A percentile compares a stretch with the other conserved stretches of the same genome.
phyloP scores from a whole-genome alignment of 2,113 vertebrate genomes.

The Plestiodon gilberti region DNA sequence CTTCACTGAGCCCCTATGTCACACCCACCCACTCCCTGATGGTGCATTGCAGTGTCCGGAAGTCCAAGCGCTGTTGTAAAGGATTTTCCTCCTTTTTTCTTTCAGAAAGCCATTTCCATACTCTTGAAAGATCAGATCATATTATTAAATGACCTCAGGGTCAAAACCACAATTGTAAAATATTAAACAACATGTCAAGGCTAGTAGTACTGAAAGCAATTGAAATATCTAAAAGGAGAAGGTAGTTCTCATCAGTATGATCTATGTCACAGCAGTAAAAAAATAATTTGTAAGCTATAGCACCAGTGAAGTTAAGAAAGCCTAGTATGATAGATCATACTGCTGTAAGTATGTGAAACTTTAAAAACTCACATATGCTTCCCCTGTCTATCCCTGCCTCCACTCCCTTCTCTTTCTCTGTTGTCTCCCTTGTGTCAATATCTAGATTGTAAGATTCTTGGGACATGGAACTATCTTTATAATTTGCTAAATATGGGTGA shows the following conservation, averaged over 20 bases:
- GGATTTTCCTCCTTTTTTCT: constrained; percentile 23
- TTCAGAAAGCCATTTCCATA: constrained; percentile 39
- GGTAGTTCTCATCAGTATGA: background rate
- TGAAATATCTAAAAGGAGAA: constrained; percentile 2
- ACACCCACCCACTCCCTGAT: no score
- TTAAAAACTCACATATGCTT: no score
- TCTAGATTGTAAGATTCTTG: no score
- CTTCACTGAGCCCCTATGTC: no score
- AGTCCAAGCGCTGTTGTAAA: constrained; percentile 11
- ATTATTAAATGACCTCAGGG: constrained; percentile 18
- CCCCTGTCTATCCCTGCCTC: no score
- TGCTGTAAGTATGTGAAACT: background rate
- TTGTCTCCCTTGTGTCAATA: no score
- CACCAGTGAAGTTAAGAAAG: background rate
- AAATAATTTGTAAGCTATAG: constrained; percentile 11
- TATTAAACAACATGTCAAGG: constrained; percentile 3
- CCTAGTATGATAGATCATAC: constrained; percentile 9
- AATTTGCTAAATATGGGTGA: constrained; percentile 10
- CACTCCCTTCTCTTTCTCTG: no score
- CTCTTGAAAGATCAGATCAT: constrained; percentile 16
- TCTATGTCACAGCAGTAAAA: background rate
- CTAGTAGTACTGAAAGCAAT: constrained; percentile 15
- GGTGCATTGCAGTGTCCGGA: no score
- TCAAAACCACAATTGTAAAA: constrained; percentile 8
- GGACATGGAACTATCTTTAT: background rate